These are phyloP conservation scores for Tridacna crocea DNA, from an alignment of 2,888 invertebrate species.

Conservation along the genomic window DNA sequence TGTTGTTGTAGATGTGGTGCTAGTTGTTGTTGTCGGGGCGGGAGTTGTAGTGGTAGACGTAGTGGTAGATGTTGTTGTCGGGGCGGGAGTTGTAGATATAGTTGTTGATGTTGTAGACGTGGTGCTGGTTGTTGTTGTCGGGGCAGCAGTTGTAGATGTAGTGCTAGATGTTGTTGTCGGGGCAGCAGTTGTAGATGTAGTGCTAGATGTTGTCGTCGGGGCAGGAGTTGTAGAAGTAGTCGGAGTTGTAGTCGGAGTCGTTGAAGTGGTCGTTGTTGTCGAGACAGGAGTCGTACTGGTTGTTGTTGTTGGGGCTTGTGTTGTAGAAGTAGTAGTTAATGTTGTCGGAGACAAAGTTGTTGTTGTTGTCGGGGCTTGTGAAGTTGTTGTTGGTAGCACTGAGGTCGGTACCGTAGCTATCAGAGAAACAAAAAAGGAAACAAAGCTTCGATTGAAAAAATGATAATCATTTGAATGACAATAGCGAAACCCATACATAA, in stretches of 20 bases:
- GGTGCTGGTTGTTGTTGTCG: not conserved
- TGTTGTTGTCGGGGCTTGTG: not conserved
- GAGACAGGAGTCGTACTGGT: not conserved
- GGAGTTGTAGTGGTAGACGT: not conserved
- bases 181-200: not conserved
- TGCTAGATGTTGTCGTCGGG: not conserved
- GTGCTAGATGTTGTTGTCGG: not conserved
- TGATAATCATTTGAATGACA: too few relatives aligned
- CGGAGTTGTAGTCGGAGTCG: not conserved
- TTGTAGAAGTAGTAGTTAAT: slow-evolving; percentile 4
- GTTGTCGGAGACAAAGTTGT: not conserved
- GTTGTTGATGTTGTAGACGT: not conserved
- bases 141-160: not conserved
- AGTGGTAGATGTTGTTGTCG: not conserved
- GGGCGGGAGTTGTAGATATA: not conserved
- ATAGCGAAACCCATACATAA: too few relatives aligned
- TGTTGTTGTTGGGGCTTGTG: not conserved
- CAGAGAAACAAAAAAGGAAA: too few relatives aligned
- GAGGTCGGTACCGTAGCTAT: too few relatives aligned
- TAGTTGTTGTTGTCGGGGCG: not conserved
- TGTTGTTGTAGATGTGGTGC: not conserved
- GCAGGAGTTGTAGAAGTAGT: not conserved
- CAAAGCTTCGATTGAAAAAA: too few relatives aligned
- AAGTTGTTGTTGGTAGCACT: not conserved
- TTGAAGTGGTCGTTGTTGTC: not conserved